A percentile compares a stretch with the other conserved stretches of the same genome.
Evolutionary conservation across 2,113 vertebrate genomes (phyloP).

Genomic region (Clarias macrocephalus): DNA sequence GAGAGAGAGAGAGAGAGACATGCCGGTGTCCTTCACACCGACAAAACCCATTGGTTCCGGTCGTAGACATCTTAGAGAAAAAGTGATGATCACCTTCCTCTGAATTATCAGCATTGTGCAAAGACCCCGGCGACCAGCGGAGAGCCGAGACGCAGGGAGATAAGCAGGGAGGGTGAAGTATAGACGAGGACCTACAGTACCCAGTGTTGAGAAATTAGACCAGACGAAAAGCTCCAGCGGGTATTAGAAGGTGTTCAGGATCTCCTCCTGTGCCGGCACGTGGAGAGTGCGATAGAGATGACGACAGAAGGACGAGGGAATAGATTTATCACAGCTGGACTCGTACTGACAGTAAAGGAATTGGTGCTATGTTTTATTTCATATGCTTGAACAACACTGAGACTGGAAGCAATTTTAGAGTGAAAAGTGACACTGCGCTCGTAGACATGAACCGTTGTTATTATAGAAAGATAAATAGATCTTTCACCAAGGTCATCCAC

Average conservation of each 20-base stretch:
- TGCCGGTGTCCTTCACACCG: conserved; percentile 41
- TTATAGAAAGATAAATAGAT: not conserved
- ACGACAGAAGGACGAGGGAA: not conserved
- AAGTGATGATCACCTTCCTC: conserved; percentile 52
- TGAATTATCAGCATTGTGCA: conserved; percentile 64
- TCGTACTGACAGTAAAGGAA: conserved; percentile 50
- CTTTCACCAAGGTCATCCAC: not conserved
- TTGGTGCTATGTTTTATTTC: conserved; percentile 48
- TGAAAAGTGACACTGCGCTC: conserved; percentile 24
- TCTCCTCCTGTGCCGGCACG: not conserved
- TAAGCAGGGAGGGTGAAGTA: conserved; percentile 67
- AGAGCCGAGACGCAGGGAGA: conserved; percentile 53
- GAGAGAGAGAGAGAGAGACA: conserved; percentile 8
- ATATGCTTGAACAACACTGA: conserved; percentile 35
- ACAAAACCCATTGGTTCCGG: conserved; percentile 51
- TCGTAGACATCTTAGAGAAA: conserved; percentile 36
- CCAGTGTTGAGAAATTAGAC: conserved; percentile 43
- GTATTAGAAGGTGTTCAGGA: conserved; percentile 28
- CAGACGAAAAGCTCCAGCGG: conserved; percentile 39
- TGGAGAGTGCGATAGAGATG: conserved; percentile 24
- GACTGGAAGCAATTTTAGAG: conserved; percentile 2
- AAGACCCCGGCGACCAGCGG: conserved; percentile 62
- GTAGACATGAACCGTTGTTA: not conserved
- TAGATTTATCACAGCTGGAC: conserved; percentile 43
- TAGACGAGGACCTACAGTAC: conserved; percentile 53